Evolutionary conservation across 2,113 vertebrate species (phyloP), one percentile per base, ranked within the genome.

Genomic region (Ifrita kowaldi): DNA sequence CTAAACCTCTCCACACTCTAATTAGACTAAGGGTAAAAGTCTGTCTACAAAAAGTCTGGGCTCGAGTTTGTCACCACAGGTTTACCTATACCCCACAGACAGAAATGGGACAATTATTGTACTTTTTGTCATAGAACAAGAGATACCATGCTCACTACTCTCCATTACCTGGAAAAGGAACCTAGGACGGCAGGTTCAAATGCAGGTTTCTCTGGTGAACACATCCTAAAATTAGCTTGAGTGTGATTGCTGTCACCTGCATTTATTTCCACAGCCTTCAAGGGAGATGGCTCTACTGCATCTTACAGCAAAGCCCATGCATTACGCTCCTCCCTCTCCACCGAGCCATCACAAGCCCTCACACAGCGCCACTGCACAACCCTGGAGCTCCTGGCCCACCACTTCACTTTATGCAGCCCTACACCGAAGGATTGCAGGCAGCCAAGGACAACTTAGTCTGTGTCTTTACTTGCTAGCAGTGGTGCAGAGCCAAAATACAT

Each of bases 401-500:
- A 16, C 28, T 39, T 41, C 28, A 24, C 64, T n/a, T 44, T 17
- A 44, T 1, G 1, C 0, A 6, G 50, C 35, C 47, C 30, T 67
- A 11, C 0, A 0, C 24, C 2, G 0, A 74, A 91, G 39, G 49
- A 63, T 1, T 76, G 39, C 53, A 84, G 59, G 23, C 33, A 77
- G 68, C 27, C 56, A 91, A 89, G 69, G 81, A 79, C 57, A 68
- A 62, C 7, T 39, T 11, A 73, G 44, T 28, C 52, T 14, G 2
- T 23, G 57, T 60, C 92, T 93, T 76, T 32, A 52, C 57, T 79
- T 0, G 0, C 56, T 42, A 87, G 39, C 0, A 71, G 53, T 37
- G 50, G 49, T 33, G 26, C 46, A 73, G 53, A 88, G 78, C 82
- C 85, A 65, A 94, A 85, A 59, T 4, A 86, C 46, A 59, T 4